These are phyloP conservation scores for Oscarella lobularis DNA, from an alignment of 37 sponge, comb jelly and placozoan species.

Conservation along the genomic window DNA sequence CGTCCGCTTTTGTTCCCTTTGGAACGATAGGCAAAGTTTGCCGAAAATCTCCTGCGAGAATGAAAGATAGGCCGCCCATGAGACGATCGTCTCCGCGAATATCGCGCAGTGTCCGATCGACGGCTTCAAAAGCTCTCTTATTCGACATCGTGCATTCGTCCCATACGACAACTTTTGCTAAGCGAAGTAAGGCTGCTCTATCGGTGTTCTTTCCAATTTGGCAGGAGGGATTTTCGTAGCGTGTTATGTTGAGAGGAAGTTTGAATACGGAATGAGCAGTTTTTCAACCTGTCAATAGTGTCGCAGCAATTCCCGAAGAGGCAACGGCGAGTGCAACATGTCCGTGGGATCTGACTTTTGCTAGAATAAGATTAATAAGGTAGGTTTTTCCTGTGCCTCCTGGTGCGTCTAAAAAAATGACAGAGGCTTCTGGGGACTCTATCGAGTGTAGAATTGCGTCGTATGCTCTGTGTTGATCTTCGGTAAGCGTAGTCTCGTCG, in stretches of 20 bases:
- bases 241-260: slow-evolving; percentile 10
- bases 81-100: background rate
- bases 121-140: slow-evolving; percentile 18
- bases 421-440: no score
- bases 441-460: no score
- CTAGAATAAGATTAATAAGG: slow-evolving; percentile 12
- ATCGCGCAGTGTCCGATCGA: slow-evolving; percentile 12
- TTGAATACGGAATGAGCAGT: slow-evolving; percentile 28
- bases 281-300: slow-evolving; percentile 11
- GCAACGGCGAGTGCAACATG: slow-evolving; percentile 25
- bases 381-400: slow-evolving; percentile 7
- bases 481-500: no score
- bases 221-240: slow-evolving; percentile 8
- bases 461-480: no score
- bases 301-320: slow-evolving; percentile 32
- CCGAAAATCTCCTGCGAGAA: slow-evolving; percentile 18
- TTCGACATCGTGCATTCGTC: slow-evolving; percentile 31
- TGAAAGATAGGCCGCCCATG: slow-evolving; percentile 13
- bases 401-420: no score
- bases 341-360: slow-evolving; percentile 7
- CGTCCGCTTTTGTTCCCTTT: slow-evolving; percentile 13
- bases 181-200: slow-evolving; percentile 7
- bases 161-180: slow-evolving; percentile 13
- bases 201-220: slow-evolving; percentile 11
- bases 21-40: slow-evolving; percentile 24